Base-by-base conservation (phyloP, 2,113 vertebrate species). In the Eleginops maclovinus region DNA sequence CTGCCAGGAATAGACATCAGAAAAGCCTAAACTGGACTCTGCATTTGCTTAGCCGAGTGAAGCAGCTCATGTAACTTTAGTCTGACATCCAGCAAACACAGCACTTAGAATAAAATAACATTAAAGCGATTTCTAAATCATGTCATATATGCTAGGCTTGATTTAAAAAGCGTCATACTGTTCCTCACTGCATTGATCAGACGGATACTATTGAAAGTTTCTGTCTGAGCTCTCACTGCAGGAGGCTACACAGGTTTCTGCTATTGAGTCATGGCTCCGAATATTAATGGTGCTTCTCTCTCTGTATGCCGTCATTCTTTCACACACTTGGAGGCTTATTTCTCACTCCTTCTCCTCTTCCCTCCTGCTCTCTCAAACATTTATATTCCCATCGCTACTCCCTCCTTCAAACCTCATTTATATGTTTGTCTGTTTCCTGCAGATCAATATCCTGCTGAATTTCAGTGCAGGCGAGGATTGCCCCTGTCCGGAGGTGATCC, bases 391-490 rank as follows among this genome's bases (percentile, higher is more conserved):
- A 16, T 61, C 14, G 58, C 17, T 13, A 1, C 9, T 19, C 51
- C 36, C 13, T 53, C 12, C 28, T 24, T 73, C 60, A 40, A 26
- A 74, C 43, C 1, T 4, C 21, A 11, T 26, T 54, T 2, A 65
- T 53, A 28, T 41, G 17, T 64, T 59, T 79, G 19, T 64, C 31
- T 61, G 0, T 67, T 79, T 79, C 51, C 40, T 77, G 46, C 91
- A 99, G 98, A 98, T 99, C 92, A 99, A 99, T 91, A 99, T 99
- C 95, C 93, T 99, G 73, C 89, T 99, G 88, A 98, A 97, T 94
- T 99, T 99, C 91, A 96, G 95, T 87, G 89, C 96, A 71, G 97
- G 97, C 75, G 97, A 99, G n/a, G 96, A 98, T 81, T 99, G 97
- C 63, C 97, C 98, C 3, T 99, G 98, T 82, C 98, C 98, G 6